These are phyloP conservation scores for Paramuricea clavata DNA, from an alignment of 92 coral and sea anemone genomes.

Conservation along the genomic window DNA sequence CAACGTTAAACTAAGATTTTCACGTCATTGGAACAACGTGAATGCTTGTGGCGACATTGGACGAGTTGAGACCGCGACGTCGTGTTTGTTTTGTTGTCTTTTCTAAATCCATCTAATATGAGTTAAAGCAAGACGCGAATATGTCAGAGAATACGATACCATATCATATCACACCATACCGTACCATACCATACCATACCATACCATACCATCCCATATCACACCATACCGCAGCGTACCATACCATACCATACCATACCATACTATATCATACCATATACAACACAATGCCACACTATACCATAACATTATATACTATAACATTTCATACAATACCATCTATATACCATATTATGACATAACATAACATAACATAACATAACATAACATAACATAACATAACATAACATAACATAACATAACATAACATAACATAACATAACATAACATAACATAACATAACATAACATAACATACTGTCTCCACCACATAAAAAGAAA, in stretches of 20 bases:
- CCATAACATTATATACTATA: neutral
- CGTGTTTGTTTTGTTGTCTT: too few relatives aligned
- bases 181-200: neutral
- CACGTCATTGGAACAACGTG: too few relatives aligned
- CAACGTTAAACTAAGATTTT: too few relatives aligned
- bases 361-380: constrained; percentile 7
- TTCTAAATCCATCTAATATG: too few relatives aligned
- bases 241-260: constrained; percentile 5
- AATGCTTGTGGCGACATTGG: too few relatives aligned
- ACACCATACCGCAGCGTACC: constrained; percentile 15
- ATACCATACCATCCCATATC: neutral
- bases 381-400: neutral
- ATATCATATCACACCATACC: constrained; percentile 17
- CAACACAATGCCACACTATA: neutral
- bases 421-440: neutral
- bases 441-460: constrained; percentile 2
- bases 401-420: neutral
- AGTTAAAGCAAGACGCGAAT: too few relatives aligned
- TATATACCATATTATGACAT: neutral
- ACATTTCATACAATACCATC: neutral
- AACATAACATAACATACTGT: constrained; percentile 14
- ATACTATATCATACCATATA: neutral
- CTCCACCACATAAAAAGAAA: too few relatives aligned
- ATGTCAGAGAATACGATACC: neutral
- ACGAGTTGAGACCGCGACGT: too few relatives aligned